phyloP scores from a whole-genome alignment of 92 coral and sea anemone genomes.

The Parazoanthus atlanticus region DNA sequence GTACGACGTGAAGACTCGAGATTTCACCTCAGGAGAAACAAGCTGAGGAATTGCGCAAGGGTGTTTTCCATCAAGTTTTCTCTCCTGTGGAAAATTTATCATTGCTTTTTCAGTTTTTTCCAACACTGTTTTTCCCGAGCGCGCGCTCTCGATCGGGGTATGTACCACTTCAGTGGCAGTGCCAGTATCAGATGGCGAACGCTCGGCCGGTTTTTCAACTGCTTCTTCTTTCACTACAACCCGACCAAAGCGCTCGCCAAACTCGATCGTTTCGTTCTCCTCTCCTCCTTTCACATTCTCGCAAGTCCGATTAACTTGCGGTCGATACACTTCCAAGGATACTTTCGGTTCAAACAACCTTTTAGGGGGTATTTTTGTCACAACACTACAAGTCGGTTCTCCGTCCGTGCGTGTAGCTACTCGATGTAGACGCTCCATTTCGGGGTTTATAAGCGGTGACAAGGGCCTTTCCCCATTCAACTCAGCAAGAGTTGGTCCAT shows the following conservation, averaged over 20 bases:
- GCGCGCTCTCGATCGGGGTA: conserved; percentile 18
- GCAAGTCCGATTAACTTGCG: conserved; percentile 29
- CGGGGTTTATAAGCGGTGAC: conserved; percentile 97
- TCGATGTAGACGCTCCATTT: conserved; percentile 98
- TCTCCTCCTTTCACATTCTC: conserved; percentile 19
- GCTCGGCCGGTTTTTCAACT: neutral
- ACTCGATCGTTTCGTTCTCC: conserved; percentile 33
- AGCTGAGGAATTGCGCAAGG: conserved; percentile 58
- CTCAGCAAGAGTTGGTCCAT: conserved; percentile 98
- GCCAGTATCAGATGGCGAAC: conserved; percentile 13
- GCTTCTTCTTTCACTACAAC: conserved; percentile 36
- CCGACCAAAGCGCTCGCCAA: conserved; percentile 43
- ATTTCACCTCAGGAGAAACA: conserved; percentile 69
- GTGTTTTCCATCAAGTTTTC: conserved; percentile 57
- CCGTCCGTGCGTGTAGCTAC: conserved; percentile 87
- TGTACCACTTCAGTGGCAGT: conserved; percentile 33
- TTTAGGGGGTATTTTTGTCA: conserved; percentile 28
- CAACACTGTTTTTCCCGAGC: conserved; percentile 17
- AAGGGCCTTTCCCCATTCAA: conserved; percentile 89
- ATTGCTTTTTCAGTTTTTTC: conserved; percentile 3
- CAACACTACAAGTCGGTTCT: conserved; percentile 56
- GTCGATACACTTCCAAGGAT: conserved; percentile 38
- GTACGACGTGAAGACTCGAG: conserved; percentile 31
- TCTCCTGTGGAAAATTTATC: conserved; percentile 53
- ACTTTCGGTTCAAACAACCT: conserved; percentile 37